Percentiles rank a stretch among this genome's conserved stretches.
These are phyloP conservation scores for Oreochromis aureus DNA, from an alignment of 2,113 vertebrate genomes.

Conservation along the genomic window DNA sequence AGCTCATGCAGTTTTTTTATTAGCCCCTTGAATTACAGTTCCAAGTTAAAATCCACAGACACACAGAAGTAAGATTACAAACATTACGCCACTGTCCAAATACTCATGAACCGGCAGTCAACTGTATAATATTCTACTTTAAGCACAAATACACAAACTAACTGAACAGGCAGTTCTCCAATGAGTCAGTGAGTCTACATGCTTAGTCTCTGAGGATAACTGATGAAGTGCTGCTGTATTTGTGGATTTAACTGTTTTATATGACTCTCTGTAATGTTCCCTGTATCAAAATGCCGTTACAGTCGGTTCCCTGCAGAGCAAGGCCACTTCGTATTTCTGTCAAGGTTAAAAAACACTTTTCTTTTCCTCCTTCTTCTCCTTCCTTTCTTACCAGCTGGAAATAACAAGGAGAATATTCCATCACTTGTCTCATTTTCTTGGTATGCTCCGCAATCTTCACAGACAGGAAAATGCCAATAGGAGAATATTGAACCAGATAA, in stretches of 20 bases:
- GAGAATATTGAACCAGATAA: constrained; percentile 52
- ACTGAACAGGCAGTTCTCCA: neutral
- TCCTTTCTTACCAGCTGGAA: neutral
- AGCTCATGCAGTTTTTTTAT: neutral
- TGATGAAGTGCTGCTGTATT: constrained; percentile 13
- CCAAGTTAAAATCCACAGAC: neutral
- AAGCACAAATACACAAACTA: neutral
- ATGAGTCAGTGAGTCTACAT: neutral
- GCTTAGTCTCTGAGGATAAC: constrained; percentile 33
- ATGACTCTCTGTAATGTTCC: neutral
- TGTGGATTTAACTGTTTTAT: neutral
- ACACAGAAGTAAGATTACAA: neutral
- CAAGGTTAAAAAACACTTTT: neutral
- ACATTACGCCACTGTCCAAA: neutral
- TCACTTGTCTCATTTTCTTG: constrained; percentile 39
- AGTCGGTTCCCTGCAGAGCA: constrained; percentile 15
- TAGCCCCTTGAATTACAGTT: neutral
- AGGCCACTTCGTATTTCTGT: constrained; percentile 23
- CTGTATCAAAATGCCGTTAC: constrained; percentile 16
- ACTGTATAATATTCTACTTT: neutral
- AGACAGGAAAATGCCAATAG: constrained; percentile 43
- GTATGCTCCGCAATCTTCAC: neutral
- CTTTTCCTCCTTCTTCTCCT: neutral
- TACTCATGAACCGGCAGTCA: neutral
- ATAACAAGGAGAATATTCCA: constrained; percentile 38